Base-by-base conservation (phyloP, 2,888 invertebrate species). In the Ornithoptera priamus region DNA sequence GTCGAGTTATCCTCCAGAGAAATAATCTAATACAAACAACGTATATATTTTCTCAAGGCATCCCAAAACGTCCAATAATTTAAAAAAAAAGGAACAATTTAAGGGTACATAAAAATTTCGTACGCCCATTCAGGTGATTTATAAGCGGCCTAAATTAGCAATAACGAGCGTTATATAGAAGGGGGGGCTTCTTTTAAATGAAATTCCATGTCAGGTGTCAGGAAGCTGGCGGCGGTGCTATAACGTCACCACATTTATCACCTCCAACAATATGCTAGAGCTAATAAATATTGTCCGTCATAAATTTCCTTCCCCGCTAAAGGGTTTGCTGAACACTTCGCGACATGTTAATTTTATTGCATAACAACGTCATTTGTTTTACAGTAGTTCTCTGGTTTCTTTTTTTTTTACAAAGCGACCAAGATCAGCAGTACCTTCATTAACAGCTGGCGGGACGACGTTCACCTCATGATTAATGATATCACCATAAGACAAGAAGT, bases 191-290 rank as follows among this genome's bases (percentile, higher is more conserved):
- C 70, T 89, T 88, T 88, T 87, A 90, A 89, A 90, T 90, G 88
- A 88, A 92, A 91, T 90, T 89, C 89, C 89, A 84, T 82, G 88
- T 88, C 85, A 88, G 86, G 85, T 86, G 80, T 80, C 77, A 77
- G 76, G 78, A 72, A 70, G 82, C 81, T 12, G 46, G 15, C 46
- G 46, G 15, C 80, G 75, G 74, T 74, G 78, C 85, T 85, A 85
- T 84, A 83, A 80, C 80, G 82, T 81, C 78, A 76, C 75, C 76
- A 73, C 87, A 87, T 92, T 85, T 86, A 86, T 90, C 88, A 90
- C 81, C 57, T 75, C 77, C 80, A 80, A 87, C 87, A 87, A 87
- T 88, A 85, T 82, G 84, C 80, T 80, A 76, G 81, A 78, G 77
- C 82, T 85, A 85, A 87, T 88, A 90, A 89, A 90, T 89, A 88